Percentiles rank a stretch among this genome's conserved stretches.
These are phyloP conservation scores for Troglohyphantes excavatus DNA, from an alignment of 2,888 invertebrate species.

Conservation along the genomic window DNA sequence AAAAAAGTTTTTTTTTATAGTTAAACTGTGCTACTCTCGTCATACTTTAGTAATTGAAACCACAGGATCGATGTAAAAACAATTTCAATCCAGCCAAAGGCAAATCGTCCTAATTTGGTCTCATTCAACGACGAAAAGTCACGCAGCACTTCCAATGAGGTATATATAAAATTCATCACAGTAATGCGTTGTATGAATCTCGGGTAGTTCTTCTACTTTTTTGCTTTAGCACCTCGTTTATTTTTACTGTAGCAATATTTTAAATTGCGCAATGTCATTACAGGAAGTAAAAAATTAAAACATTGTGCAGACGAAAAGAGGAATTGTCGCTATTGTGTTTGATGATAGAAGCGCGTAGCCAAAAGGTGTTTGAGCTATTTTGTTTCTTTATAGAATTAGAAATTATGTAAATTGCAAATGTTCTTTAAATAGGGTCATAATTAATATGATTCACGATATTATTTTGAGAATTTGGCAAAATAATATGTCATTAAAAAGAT, in stretches of 20 bases:
- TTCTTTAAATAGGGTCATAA: no score
- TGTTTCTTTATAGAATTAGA: no score
- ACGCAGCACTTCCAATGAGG: not conserved
- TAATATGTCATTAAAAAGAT: no score
- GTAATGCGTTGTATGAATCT: not conserved
- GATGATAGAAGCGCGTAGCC: no score
- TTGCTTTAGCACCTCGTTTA: not conserved
- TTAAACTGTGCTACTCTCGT: not conserved
- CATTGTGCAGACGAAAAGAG: no score
- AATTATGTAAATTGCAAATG: no score
- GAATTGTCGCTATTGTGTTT: no score
- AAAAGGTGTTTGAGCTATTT: no score
- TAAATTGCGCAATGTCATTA: not conserved
- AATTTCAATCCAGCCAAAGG: not conserved
- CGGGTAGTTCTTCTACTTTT: not conserved
- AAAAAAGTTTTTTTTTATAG: constrained; percentile 3
- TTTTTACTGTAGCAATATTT: constrained; percentile 1
- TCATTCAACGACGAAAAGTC: constrained; percentile 7
- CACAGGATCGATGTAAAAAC: constrained; percentile 32
- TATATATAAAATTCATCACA: not conserved
- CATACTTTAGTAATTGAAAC: constrained; percentile 16
- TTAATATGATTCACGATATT: no score
- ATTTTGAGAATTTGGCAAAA: no score
- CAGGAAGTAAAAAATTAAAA: not conserved
- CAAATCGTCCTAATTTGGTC: constrained; percentile 15